Conservation (phyloP, 2,888 invertebrate species). For the Plutella xylostella region DNA sequence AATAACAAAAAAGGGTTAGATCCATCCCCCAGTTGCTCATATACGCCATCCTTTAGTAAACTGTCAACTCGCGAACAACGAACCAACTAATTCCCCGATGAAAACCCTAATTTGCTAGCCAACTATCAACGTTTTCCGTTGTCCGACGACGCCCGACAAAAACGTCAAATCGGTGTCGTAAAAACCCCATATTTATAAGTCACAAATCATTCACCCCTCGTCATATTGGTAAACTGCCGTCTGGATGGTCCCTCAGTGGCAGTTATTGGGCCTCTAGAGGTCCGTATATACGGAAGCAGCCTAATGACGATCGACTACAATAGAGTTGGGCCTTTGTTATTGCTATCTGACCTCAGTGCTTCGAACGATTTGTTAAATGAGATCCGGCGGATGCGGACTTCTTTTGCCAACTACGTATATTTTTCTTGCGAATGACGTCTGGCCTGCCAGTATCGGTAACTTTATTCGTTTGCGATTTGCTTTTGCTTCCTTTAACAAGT, state of each 20-base stretch:
- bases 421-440: not conserved
- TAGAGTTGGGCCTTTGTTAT: slow-evolving; percentile 65
- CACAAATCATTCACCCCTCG: not conserved
- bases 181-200: not conserved
- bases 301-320: slow-evolving; percentile 65
- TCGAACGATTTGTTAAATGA: slow-evolving; percentile 69
- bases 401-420: slow-evolving; percentile 17
- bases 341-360: slow-evolving; percentile 68
- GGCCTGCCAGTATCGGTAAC: not conserved
- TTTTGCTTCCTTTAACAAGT: too few relatives aligned
- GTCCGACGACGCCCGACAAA: too few relatives aligned
- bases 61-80: too few relatives aligned
- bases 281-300: slow-evolving; percentile 44
- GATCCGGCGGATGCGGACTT: slow-evolving; percentile 68
- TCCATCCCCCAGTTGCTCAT: too few relatives aligned
- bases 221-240: slow-evolving; percentile 3
- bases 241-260: not conserved
- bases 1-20: too few relatives aligned
- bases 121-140: too few relatives aligned
- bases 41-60: too few relatives aligned
- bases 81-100: too few relatives aligned
- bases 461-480: too few relatives aligned
- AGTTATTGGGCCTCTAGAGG: not conserved
- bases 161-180: too few relatives aligned
- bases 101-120: too few relatives aligned